These are phyloP conservation scores for Lagopus muta DNA, from an alignment of 2,113 vertebrate genomes.

Conservation along the genomic window DNA sequence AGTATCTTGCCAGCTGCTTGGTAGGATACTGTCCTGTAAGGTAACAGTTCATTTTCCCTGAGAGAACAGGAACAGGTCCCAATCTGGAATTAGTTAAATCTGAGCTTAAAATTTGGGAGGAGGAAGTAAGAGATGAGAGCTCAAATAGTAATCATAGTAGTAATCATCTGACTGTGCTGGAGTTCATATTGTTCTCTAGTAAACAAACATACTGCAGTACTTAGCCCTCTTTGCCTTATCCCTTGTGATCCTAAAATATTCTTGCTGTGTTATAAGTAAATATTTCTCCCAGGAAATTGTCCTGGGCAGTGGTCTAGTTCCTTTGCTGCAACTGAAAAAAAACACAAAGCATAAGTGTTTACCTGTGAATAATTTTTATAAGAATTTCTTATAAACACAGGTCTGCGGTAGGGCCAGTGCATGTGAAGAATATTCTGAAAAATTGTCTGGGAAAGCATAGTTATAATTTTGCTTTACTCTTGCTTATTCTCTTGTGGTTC, in stretches of 20 bases:
- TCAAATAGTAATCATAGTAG: neutral
- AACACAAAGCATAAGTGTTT: neutral
- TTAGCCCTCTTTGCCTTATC: neutral
- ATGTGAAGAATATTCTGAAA: neutral
- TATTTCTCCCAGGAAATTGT: neutral
- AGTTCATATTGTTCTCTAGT: neutral
- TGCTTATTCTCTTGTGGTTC: neutral
- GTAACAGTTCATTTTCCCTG: neutral
- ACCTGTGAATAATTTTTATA: neutral
- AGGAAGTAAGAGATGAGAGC: neutral
- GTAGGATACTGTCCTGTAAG: neutral
- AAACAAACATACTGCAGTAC: neutral
- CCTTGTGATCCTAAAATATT: neutral
- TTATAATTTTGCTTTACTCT: neutral
- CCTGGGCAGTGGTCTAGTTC: neutral
- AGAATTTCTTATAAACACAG: neutral
- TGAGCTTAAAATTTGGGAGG: neutral
- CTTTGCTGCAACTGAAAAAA: neutral
- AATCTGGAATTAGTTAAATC: neutral
- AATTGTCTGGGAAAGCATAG: neutral
- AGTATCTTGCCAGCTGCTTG: neutral
- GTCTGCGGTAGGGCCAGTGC: neutral
- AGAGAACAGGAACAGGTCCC: neutral
- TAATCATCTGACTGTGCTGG: neutral
- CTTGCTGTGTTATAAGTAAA: neutral